Evolutionary conservation across 2,113 vertebrate genomes (phyloP).

Genomic region (Terrapene triunguis): DNA sequence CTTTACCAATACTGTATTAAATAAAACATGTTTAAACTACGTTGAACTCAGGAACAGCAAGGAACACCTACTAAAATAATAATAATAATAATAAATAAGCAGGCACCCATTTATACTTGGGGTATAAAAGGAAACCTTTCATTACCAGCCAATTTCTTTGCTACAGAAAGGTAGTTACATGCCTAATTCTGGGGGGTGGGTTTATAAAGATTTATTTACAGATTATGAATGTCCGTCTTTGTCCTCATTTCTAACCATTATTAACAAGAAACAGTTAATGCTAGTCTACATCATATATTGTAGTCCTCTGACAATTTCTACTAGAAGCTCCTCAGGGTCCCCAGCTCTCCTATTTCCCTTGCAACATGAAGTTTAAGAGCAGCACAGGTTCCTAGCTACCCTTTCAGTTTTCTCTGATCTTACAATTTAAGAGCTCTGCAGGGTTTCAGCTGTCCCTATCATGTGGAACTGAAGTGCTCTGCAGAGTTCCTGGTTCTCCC

Average conservation of each 20-base stretch:
- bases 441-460: not conserved
- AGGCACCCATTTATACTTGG: not conserved
- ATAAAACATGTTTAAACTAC: not conserved
- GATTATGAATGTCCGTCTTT: not conserved
- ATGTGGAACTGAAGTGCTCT: not conserved
- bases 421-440: not conserved
- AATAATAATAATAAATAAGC: not conserved
- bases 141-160: slow-evolving; percentile 22
- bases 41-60: not conserved
- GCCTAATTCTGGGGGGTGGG: not conserved
- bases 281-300: slow-evolving; percentile 22
- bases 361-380: not conserved
- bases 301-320: not conserved
- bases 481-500: not conserved
- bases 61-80: not conserved
- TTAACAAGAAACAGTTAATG: not conserved
- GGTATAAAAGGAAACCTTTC: not conserved
- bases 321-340: not conserved
- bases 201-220: not conserved
- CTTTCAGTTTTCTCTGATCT: slow-evolving; percentile 28
- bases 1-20: slow-evolving; percentile 16
- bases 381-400: not conserved
- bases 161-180: slow-evolving; percentile 16
- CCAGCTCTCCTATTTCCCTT: not conserved
- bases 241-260: slow-evolving; percentile 56